Evolutionary conservation across 2,888 invertebrate species (phyloP).

Genomic region (Ashinkailepas kermadecensis): DNA sequence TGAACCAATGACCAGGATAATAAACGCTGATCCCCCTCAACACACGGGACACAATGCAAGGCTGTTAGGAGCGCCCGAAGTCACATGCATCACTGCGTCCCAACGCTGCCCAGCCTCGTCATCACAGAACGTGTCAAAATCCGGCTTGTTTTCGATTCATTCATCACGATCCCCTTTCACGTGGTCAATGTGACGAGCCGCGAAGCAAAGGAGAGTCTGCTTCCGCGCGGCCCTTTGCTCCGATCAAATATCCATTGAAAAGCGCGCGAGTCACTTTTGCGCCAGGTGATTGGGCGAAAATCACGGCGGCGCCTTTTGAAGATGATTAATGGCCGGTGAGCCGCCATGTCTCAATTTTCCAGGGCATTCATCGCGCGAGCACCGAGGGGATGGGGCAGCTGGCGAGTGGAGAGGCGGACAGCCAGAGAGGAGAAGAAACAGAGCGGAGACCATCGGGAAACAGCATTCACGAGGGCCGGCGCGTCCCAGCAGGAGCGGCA

Average conservation of each 20-base stretch:
- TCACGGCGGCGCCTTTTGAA: conserved; percentile 11
- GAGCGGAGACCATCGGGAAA: no score
- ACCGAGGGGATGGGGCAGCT: not conserved
- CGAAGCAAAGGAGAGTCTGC: not conserved
- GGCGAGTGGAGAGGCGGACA: not conserved
- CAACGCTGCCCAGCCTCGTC: not conserved
- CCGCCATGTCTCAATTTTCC: conserved; percentile 5
- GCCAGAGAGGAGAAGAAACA: no score
- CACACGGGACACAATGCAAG: not conserved
- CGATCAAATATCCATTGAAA: not conserved
- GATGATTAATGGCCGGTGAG: not conserved
- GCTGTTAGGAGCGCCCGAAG: not conserved
- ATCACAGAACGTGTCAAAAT: not conserved
- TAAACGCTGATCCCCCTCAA: not conserved
- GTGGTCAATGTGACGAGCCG: not conserved
- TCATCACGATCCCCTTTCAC: conserved; percentile 15
- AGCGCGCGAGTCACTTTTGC: not conserved
- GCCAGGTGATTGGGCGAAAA: conserved; percentile 10
- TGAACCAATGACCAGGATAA: not conserved
- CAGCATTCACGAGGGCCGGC: no score
- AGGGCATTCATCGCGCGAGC: not conserved
- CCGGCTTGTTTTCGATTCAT: not conserved
- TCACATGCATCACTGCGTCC: not conserved
- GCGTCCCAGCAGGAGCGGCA: no score
- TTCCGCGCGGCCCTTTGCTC: not conserved